Base-by-base conservation (phyloP, 2,888 invertebrate genomes). In the Latheticus oryzae region DNA sequence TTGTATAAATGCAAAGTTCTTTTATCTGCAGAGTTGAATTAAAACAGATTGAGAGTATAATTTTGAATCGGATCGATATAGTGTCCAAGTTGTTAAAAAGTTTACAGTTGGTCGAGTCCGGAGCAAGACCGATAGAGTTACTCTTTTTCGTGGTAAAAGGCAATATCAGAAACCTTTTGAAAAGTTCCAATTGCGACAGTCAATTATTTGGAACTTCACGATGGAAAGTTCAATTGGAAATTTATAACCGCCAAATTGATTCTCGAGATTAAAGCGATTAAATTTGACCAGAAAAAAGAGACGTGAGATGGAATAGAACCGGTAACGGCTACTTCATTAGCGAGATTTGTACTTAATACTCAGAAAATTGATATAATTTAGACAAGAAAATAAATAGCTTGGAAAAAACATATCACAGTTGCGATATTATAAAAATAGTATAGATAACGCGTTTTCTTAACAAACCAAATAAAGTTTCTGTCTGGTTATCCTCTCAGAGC, bases 41-140 rank as follows among this genome's bases (percentile, higher is more conserved):
- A 4, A 11, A 11, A 4, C 19, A n/a, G 17, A 11, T 19, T 37
- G n/a, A n/a, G n/a, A n/a, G n/a, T n/a, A n/a, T n/a, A n/a, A n/a
- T n/a, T n/a, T 21, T 8, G 21, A 19, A 9, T 2, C 21, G 38
- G 9, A 32, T 32, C 12, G 32, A 32, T n/a, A n/a, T n/a, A 8
- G 37, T 19, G 38, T 53, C 38, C 19, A 54, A 58, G 38, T 58
- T 58, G 58, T 54, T 58, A 33, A 52, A 58, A 58, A 58, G 42
- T 58, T 58, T 40, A 48, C 17, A 51, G 37, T 28, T 57, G 43
- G 43, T 43, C 43, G 30, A 30, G 23, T 4, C 3, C 12, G 40
- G 15, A 40, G 24, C 13, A 40, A 40, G 40, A 40, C 23, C 40
- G 40, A 40, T 40, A 9, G 28, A 16, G 16, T 43, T 16, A 43